phyloP scores from a whole-genome alignment of 2,888 invertebrate species.

The Philhelius pedissequus region DNA sequence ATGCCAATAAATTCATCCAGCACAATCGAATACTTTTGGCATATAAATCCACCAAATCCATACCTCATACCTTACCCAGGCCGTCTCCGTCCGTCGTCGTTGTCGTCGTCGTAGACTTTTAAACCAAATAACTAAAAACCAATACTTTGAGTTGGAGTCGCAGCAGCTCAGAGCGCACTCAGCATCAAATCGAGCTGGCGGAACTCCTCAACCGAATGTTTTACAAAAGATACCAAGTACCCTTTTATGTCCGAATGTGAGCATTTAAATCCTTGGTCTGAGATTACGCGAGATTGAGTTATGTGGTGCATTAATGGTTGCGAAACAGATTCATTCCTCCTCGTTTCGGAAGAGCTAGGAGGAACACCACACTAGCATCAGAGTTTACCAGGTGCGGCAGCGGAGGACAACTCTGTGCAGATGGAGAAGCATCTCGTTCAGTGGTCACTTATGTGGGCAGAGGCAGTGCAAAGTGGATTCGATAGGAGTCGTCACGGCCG shows the following conservation, averaged over 20 bases:
- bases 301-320: conserved; percentile 69
- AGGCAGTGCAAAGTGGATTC: conserved; percentile 55
- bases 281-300: conserved; percentile 69
- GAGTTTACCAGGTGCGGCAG: not conserved
- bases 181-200: conserved; percentile 25
- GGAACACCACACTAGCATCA: not conserved
- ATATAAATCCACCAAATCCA: conserved; percentile 66
- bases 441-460: conserved; percentile 49
- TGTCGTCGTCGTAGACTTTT: not conserved
- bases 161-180: conserved; percentile 32
- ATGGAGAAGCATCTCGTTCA: conserved; percentile 3
- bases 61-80: too few relatives aligned
- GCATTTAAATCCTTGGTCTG: conserved; percentile 66
- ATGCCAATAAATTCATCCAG: conserved; percentile 76
- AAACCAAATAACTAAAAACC: not conserved
- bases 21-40: conserved; percentile 68
- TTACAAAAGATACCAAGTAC: conserved; percentile 69
- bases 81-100: too few relatives aligned
- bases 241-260: conserved; percentile 69
- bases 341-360: not conserved
- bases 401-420: not conserved
- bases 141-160: too few relatives aligned
- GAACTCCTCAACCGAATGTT: conserved; percentile 72
- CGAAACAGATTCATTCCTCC: conserved; percentile 59
- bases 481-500: conserved; percentile 37